Conservation (phyloP, 2,797 vertebrate genomes). For the Chanos chanos region DNA sequence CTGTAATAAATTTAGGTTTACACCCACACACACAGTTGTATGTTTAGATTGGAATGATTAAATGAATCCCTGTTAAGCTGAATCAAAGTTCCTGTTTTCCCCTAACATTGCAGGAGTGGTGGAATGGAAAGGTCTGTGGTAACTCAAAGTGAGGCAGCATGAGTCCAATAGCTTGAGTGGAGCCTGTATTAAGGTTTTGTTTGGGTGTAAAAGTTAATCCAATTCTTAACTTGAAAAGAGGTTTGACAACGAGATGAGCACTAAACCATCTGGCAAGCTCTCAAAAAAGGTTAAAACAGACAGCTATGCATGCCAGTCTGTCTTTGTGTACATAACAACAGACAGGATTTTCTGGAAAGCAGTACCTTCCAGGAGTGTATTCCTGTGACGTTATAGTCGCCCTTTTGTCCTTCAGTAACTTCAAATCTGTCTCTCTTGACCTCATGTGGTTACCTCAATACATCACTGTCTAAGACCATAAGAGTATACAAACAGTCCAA, state of each 20-base stretch:
- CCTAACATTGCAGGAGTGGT: conserved; percentile 44
- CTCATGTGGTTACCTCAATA: conserved; percentile 3
- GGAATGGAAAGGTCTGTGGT: conserved; percentile 35
- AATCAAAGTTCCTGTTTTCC: conserved; percentile 50
- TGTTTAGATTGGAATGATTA: conserved; percentile 52
- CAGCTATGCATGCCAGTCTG: background rate
- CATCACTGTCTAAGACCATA: background rate
- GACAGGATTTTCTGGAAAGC: too few relatives aligned
- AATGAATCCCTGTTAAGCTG: conserved; percentile 50
- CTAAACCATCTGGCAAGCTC: conserved; percentile 39
- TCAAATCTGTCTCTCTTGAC: conserved; percentile 10
- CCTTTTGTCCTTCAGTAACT: conserved; percentile 22
- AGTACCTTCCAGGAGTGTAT: conserved; percentile 11
- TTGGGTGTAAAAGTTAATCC: conserved; percentile 57
- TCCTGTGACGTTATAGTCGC: background rate
- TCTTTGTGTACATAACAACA: conserved; percentile 6
- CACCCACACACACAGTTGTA: conserved; percentile 3
- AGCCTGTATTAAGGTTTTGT: conserved; percentile 52
- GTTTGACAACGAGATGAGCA: conserved; percentile 40
- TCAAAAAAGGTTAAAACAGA: conserved; percentile 29
- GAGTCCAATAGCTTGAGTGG: conserved; percentile 10
- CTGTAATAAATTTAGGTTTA: too few relatives aligned
- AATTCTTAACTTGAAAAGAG: conserved; percentile 47
- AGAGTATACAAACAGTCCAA: conserved; percentile 1
- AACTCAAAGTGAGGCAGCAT: conserved; percentile 27